These are phyloP conservation scores for Botia kubotai DNA, from an alignment of 2,797 vertebrate genomes.

Conservation along the genomic window DNA sequence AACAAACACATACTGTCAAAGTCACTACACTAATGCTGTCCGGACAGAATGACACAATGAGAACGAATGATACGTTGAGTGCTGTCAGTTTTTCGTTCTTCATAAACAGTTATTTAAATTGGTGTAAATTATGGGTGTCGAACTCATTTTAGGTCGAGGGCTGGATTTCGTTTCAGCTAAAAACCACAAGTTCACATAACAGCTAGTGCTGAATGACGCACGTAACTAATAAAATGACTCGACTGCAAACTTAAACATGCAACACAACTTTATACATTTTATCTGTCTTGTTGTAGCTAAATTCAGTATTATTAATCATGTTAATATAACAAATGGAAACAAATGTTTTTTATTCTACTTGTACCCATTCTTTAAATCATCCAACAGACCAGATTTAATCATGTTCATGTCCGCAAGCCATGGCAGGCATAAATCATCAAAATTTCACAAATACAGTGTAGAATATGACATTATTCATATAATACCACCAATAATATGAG, in stretches of 20 bases:
- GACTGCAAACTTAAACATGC: neutral
- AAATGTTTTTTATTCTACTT: neutral
- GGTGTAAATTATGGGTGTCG: neutral
- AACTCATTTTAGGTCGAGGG: neutral
- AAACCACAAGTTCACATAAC: neutral
- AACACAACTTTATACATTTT: neutral
- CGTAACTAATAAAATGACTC: neutral
- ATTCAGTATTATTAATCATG: neutral
- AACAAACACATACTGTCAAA: slow-evolving; percentile 62
- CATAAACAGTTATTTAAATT: slow-evolving; percentile 23
- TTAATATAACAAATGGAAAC: neutral
- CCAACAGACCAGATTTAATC: no score
- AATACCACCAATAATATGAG: neutral
- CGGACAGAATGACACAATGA: slow-evolving; percentile 20
- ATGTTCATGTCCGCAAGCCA: neutral
- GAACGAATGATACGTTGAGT: slow-evolving; percentile 13
- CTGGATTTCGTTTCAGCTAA: neutral
- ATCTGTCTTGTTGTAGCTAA: neutral
- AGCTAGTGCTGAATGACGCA: neutral
- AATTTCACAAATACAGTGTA: neutral
- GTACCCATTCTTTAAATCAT: no score
- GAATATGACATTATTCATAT: neutral
- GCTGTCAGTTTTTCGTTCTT: slow-evolving; percentile 7
- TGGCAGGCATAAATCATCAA: no score
- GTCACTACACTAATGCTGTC: slow-evolving; percentile 31